These are phyloP conservation scores for Tricholauxania praeusta DNA, from an alignment of 2,888 invertebrate genomes.

Conservation along the genomic window DNA sequence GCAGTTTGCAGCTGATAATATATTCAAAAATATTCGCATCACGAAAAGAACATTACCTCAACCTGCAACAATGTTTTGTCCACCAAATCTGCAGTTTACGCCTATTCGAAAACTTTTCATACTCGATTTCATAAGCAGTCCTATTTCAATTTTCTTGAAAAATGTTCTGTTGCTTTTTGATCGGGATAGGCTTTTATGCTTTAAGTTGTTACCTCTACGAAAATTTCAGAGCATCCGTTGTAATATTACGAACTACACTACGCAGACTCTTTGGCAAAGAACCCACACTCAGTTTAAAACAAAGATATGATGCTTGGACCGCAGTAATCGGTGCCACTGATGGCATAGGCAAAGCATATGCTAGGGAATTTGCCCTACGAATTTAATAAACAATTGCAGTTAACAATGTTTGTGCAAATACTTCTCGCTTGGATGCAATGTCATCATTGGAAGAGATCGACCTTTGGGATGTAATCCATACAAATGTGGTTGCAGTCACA, in stretches of 20 bases:
- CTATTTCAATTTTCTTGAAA: background rate
- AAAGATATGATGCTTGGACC: slow-evolving; percentile 61
- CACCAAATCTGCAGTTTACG: too few species aligned
- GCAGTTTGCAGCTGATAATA: too few species aligned
- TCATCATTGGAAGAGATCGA: slow-evolving; percentile 77
- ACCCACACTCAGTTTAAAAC: slow-evolving; percentile 2
- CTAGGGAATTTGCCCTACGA: slow-evolving; percentile 79
- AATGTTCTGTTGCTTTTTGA: slow-evolving; percentile 57
- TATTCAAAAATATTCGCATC: too few species aligned
- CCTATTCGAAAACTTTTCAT: too few species aligned
- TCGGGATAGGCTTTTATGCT: slow-evolving; percentile 70
- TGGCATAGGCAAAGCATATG: slow-evolving; percentile 90
- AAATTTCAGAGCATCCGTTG: slow-evolving; percentile 72
- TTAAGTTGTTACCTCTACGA: slow-evolving; percentile 71
- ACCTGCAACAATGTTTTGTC: too few species aligned
- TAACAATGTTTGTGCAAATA: slow-evolving; percentile 70
- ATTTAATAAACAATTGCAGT: slow-evolving; percentile 75
- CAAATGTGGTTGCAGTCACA: slow-evolving; percentile 89
- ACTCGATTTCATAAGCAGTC: too few species aligned
- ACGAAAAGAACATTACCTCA: too few species aligned
- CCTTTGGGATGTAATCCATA: slow-evolving; percentile 83
- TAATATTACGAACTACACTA: slow-evolving; percentile 62
- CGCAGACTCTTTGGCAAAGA: background rate
- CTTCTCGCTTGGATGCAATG: slow-evolving; percentile 79
- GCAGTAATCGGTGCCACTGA: slow-evolving; percentile 91